Base-by-base conservation (phyloP, 2,888 invertebrate species). In the Macroteleia sp. region DNA sequence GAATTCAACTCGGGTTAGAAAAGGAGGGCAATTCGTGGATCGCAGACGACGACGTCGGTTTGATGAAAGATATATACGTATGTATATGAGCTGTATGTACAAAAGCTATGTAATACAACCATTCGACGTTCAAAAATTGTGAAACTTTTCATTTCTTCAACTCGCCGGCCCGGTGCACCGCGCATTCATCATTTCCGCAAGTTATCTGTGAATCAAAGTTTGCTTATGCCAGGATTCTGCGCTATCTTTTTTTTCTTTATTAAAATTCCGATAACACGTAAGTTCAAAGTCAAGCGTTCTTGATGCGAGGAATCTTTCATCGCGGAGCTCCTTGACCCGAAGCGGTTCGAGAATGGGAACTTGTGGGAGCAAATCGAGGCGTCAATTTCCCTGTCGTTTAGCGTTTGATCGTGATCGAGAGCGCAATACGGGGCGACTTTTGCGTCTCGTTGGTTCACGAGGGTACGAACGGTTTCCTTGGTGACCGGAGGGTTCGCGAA, bases 331-430 rank as follows among this genome's bases (percentile, higher is more conserved):
- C 73, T 74, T 74, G 66, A 73, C 73, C 73, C 39, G 52, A 14
- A 62, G 54, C 16, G 28, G 30, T 50, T 34, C 19, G 19, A 32
- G 19, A 17, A 16, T 12, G 71, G 20, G 30, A 22, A 52, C 28
- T 64, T 39, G 56, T 42, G 41, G 32, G 52, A 61, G 66, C 78
- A 75, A 80, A 81, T 71, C 81, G 70, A 50, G 81, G 83, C 83
- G 83, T 83, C 86, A 86, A 88, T 88, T 88, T 88, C 86, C 86
- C 86, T 82, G 85, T 84, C 89, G 84, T 87, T 88, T 86, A 86
- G 77, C 86, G 85, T 88, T 82, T 83, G 84, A 77, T 81, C 81
- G 76, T 78, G 81, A 77, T 81, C 81, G 74, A 78, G 79, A 59
- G 67, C 77, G 62, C 59, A 48, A 17, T 44, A 48, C 67, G 54